Conservation (phyloP, 2,888 invertebrate genomes). For the Drosophila infuscata region DNA sequence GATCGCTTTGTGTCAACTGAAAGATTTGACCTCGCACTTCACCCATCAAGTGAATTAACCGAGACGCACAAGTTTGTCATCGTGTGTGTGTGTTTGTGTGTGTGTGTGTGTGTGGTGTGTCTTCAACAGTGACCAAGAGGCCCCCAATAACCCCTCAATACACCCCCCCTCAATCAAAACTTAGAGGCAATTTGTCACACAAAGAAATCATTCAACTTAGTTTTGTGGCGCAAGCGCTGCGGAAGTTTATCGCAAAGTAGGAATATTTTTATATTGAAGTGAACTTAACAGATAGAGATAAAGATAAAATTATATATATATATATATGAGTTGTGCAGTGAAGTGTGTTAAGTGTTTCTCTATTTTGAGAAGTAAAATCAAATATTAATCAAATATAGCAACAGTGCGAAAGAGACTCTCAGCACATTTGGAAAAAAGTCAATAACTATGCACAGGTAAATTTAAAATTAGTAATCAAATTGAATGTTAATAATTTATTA, state of each 20-base stretch:
- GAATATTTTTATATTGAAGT: conserved; percentile 1
- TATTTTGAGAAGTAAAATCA: background rate
- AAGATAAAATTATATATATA: background rate
- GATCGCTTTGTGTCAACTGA: conserved; percentile 71
- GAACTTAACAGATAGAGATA: conserved; percentile 13
- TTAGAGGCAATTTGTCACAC: conserved; percentile 70
- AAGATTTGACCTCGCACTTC: conserved; percentile 82
- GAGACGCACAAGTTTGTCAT: conserved; percentile 34
- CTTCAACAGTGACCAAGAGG: background rate
- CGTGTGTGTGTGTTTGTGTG: conserved; percentile 1
- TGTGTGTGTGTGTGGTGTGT: background rate
- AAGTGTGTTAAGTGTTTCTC: background rate
- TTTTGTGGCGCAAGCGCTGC: conserved; percentile 40
- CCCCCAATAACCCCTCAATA: background rate
- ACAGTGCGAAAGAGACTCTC: background rate
- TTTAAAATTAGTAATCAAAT: background rate
- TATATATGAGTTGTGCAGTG: background rate
- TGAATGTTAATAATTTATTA: no score
- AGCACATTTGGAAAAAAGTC: background rate
- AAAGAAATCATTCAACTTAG: conserved; percentile 73
- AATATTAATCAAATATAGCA: background rate
- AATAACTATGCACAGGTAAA: conserved; percentile 3
- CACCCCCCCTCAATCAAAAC: background rate
- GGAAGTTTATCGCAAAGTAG: conserved; percentile 49
- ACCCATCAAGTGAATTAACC: conserved; percentile 79